Evolutionary conservation across 2,888 invertebrate genomes (phyloP).

Genomic region (Acrobeloides nanus): DNA sequence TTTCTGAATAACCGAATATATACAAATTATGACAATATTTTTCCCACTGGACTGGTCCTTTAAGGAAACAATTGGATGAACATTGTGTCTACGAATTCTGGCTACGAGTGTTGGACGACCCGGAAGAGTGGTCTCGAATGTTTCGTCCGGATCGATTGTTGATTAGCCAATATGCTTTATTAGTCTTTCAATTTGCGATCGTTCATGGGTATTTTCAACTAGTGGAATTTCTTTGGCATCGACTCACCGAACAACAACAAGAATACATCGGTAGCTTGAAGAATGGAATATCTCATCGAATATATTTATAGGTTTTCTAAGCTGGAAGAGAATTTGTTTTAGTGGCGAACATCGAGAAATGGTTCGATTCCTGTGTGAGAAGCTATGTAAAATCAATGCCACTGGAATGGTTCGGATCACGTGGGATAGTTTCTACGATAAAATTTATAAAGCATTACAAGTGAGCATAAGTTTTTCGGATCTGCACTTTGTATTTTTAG

Average conservation of each 20-base stretch:
- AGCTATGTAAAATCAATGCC: conserved; percentile 22
- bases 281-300: background rate
- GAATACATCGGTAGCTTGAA: conserved; percentile 22
- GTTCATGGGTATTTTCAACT: conserved; percentile 27
- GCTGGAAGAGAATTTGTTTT: conserved; percentile 32
- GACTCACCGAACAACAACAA: conserved; percentile 20
- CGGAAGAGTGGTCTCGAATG: conserved; percentile 19
- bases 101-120: conserved; percentile 30
- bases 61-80: conserved; percentile 23
- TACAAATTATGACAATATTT: too few relatives aligned
- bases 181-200: conserved; percentile 29
- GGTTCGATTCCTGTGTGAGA: conserved; percentile 24
- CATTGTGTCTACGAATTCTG: conserved; percentile 32
- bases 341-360: conserved; percentile 24
- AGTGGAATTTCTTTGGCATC: conserved; percentile 20
- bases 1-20: too few relatives aligned
- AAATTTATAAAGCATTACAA: conserved; percentile 24
- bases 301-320: conserved; percentile 24
- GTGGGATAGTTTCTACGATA: conserved; percentile 32
- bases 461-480: conserved; percentile 2
- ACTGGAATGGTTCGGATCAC: conserved; percentile 27
- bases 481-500: too few relatives aligned
- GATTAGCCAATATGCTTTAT: conserved; percentile 19
- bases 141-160: conserved; percentile 25
- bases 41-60: conserved; percentile 4